Percentiles rank a stretch among this genome's conserved stretches.
Conservation (phyloP, 2,113 vertebrate genomes). For the Perca schrenkii region DNA sequence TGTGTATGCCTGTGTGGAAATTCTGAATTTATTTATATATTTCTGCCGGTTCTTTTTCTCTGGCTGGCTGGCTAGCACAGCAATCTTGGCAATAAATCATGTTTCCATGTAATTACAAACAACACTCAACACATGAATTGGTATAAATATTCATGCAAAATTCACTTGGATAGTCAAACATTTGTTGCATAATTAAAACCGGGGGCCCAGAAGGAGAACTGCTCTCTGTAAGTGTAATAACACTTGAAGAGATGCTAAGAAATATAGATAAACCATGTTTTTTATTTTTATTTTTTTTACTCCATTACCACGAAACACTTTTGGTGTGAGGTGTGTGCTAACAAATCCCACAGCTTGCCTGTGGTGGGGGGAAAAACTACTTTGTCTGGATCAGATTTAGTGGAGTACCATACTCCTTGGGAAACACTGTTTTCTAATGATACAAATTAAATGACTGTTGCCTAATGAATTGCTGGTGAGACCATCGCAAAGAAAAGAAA, state of each 20-base stretch:
- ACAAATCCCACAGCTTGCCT: slow-evolving; percentile 50
- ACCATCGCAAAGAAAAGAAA: slow-evolving; percentile 47
- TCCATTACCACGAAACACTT: slow-evolving; percentile 38
- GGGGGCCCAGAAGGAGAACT: slow-evolving; percentile 68
- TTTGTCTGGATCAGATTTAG: slow-evolving; percentile 62
- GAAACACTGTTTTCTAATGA: slow-evolving; percentile 71
- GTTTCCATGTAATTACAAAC: slow-evolving; percentile 87
- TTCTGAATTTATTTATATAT: slow-evolving; percentile 75
- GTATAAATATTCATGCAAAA: slow-evolving; percentile 85
- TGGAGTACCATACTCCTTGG: slow-evolving; percentile 33
- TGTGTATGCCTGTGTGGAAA: slow-evolving; percentile 18
- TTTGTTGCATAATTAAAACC: slow-evolving; percentile 83
- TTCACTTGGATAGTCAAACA: slow-evolving; percentile 86
- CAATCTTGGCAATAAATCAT: slow-evolving; percentile 85
- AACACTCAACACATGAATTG: slow-evolving; percentile 84
- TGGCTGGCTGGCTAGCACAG: slow-evolving; percentile 76
- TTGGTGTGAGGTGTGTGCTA: slow-evolving; percentile 49
- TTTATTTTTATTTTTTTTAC: slow-evolving; percentile 41
- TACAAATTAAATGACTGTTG: slow-evolving; percentile 71
- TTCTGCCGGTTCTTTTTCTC: slow-evolving; percentile 54
- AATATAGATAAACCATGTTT: slow-evolving; percentile 63
- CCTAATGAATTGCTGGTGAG: slow-evolving; percentile 72
- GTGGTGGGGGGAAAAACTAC: slow-evolving; percentile 1
- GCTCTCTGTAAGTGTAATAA: slow-evolving; percentile 71
- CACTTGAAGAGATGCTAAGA: slow-evolving; percentile 72